Conservation (phyloP, 2,888 invertebrate genomes). For the Galeruca laticollis region DNA sequence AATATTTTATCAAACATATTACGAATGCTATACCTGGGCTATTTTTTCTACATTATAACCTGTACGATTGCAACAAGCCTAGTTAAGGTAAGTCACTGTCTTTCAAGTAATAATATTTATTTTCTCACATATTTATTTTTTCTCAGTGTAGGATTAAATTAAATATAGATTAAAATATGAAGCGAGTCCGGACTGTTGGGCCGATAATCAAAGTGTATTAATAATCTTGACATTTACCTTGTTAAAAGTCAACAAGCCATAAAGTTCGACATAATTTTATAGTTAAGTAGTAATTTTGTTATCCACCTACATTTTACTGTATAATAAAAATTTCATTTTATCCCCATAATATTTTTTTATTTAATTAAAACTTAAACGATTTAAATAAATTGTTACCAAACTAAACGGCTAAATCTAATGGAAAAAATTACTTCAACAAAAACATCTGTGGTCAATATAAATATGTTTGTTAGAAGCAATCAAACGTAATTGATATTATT, state of each 20-base stretch:
- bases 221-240: constrained; percentile 29
- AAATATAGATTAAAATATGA: neutral
- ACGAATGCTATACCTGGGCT: too few species aligned
- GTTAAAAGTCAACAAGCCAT: constrained; percentile 28
- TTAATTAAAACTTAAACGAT: too few species aligned
- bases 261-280: neutral
- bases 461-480: neutral
- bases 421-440: neutral
- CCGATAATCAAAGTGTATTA: neutral
- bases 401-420: too few species aligned
- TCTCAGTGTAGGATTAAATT: neutral
- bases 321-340: too few species aligned
- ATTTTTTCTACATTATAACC: too few species aligned
- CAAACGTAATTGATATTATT: constrained; percentile 3
- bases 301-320: neutral
- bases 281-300: neutral
- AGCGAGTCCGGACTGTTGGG: neutral
- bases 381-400: too few species aligned
- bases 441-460: neutral
- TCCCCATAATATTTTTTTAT: too few species aligned
- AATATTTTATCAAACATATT: too few species aligned
- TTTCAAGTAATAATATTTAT: too few species aligned
- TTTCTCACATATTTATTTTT: neutral
- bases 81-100: too few species aligned
- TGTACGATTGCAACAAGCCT: too few species aligned